Base-by-base conservation (phyloP, 1,140 invertebrate species). In the Conus betulinus region DNA sequence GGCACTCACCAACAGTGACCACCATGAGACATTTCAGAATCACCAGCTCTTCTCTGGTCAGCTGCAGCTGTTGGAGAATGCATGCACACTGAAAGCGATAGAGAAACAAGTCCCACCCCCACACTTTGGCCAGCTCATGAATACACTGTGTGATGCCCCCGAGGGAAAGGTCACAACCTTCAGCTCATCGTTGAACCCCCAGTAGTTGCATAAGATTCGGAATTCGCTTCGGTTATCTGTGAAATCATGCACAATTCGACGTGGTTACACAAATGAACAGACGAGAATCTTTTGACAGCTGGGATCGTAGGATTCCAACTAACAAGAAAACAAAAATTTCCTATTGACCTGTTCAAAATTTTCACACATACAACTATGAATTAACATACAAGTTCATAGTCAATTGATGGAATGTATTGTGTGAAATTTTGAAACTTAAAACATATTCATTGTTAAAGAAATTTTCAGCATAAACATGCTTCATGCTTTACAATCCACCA, bases 221-320 rank as follows among this genome's bases (percentile, higher is more conserved):
- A 83, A 83, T 20, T 83, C 81, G 20, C 81, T 51, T 7, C 81
- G 81, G 53, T 83, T 83, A 23, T 83, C 81, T 83, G 81, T 83
- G 52, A 55, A 81, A 60, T 15, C 8, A 15, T 60, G 57, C 57
- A 60, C 15, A 39, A 39, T 39, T 39, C 39, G 39, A 25, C 2
- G 74, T 20, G 25, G 27, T 11, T 25, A 78, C 2, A 25, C 74
- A 25, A 27, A 15, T 27, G 17, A 57, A 57, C 5, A 25, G 27
- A 79, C 15, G 5, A 5, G n/a, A 20, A 15, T 53, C 53, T 11
- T 82, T 27, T 51, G 39, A 20, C 17, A 25, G 53, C 39, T 1
- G 39, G 39, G 39, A 3, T 39, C 39, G 3, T 39, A 3, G 39
- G 39, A 39, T 39, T 39, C 39, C 39, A 39, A 39, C 39, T 39